These are phyloP conservation scores for Danio jaintianensis DNA, from an alignment of 2,797 vertebrate species.

Conservation along the genomic window DNA sequence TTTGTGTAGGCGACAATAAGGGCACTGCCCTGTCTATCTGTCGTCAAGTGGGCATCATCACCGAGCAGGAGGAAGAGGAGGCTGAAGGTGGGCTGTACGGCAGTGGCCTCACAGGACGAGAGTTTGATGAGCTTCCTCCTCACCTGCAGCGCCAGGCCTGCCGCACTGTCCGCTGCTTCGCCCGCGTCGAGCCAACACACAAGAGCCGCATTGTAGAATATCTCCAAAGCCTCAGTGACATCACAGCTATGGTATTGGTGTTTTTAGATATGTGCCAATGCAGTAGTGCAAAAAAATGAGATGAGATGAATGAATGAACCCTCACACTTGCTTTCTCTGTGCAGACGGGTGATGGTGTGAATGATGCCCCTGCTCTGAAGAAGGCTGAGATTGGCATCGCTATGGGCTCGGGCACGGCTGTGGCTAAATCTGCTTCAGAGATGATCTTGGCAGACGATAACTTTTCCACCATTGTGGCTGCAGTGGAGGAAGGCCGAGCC, in stretches of 20 bases:
- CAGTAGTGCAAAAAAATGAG: background rate
- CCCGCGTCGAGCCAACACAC: conserved; percentile 82
- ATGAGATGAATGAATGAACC: too few relatives aligned
- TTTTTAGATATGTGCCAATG: background rate
- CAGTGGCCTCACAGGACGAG: conserved; percentile 78
- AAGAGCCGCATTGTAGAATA: conserved; percentile 85
- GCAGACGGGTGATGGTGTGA: conserved; percentile 83
- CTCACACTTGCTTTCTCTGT: background rate
- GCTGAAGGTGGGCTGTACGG: conserved; percentile 60
- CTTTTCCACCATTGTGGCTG: conserved; percentile 83
- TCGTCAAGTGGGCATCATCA: conserved; percentile 83
- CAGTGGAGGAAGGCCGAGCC: conserved; percentile 82
- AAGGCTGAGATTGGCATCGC: conserved; percentile 84
- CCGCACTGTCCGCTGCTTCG: conserved; percentile 75
- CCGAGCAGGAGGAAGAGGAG: conserved; percentile 81
- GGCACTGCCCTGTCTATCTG: conserved; percentile 83
- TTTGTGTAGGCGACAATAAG: conserved; percentile 80
- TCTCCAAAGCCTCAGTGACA: conserved; percentile 81
- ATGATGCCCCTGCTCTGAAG: conserved; percentile 81
- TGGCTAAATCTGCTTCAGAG: conserved; percentile 83
- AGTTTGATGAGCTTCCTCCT: conserved; percentile 82
- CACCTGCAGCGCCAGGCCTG: conserved; percentile 81
- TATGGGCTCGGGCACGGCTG: conserved; percentile 82
- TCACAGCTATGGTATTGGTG: conserved; percentile 81
- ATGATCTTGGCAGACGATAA: conserved; percentile 85